Base-by-base conservation (phyloP, 2,888 invertebrate species). In the Erannis defoliaria region DNA sequence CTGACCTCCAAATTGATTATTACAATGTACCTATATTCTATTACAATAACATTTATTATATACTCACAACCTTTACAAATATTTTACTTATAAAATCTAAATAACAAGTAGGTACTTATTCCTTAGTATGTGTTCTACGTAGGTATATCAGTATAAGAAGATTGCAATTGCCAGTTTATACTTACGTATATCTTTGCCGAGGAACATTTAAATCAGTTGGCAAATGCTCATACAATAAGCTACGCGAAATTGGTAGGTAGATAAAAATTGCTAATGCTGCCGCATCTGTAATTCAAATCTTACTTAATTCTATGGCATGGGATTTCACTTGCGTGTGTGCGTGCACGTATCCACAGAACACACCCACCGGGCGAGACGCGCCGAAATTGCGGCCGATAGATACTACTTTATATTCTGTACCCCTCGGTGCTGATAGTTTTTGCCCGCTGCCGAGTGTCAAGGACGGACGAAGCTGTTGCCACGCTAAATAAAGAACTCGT, bases 361-460 rank as follows among this genome's bases (percentile, higher is more conserved):
- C 90, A 90, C 90, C 89, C 90, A 90, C 86, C 80, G 78, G 67
- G 26, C 62, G 60, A 73, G 82, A 75, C 81, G 84, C 85, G 80
- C 89, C 86, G 85, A 89, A 88, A 87, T 85, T 86, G 80, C 81
- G 84, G 35, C 26, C 42, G 31, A 82, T 49, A 51, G 12, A 5
- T 0, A 38, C 54, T 54, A 14, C 19, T 54, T 14, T 18, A 23
- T 55, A 55, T 45, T 55, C 55, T 55, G 37, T 45, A 43, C 23
- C 37, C 1, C 50, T 40, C 51, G 19, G 51, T 51, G 51, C 79
- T 82, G 86, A 84, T 84, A 85, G 85, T 89, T 90, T 90, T 89
- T 90, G 90, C 80, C 85, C 89, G 89, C 85, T 76, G 81, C 70
- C 79, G 83, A 89, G 91, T 91, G 91, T 91, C 92, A 92, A 91